These are phyloP conservation scores for Rhinogobius similis DNA, from an alignment of 2,113 vertebrate genomes.

Conservation along the genomic window DNA sequence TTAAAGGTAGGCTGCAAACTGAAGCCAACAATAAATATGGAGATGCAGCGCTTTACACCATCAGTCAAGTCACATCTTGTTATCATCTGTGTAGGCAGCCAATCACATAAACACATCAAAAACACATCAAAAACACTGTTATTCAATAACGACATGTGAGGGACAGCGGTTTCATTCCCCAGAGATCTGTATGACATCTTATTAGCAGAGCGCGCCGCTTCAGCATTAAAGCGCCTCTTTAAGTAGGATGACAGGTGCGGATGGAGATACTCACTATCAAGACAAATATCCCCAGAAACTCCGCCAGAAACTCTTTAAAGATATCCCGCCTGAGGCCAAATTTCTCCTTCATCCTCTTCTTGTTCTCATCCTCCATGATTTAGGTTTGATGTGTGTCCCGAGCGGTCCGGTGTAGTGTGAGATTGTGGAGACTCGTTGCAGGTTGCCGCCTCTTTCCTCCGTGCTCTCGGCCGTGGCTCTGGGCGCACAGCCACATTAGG, in stretches of 20 bases:
- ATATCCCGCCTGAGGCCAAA: conserved; percentile 83
- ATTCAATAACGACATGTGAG: conserved; percentile 51
- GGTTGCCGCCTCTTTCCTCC: conserved; percentile 67
- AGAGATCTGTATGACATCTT: conserved; percentile 53
- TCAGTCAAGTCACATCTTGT: conserved; percentile 35
- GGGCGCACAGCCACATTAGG: conserved; percentile 34
- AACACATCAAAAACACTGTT: conserved; percentile 50
- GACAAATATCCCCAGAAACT: conserved; percentile 92
- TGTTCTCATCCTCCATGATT: conserved; percentile 74
- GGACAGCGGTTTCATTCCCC: conserved; percentile 23
- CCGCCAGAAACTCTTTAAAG: conserved; percentile 88
- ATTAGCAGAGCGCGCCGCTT: conserved; percentile 48
- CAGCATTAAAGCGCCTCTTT: conserved; percentile 56
- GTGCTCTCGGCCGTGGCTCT: conserved; percentile 21
- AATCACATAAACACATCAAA: conserved; percentile 52
- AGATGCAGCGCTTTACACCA: conserved; percentile 8
- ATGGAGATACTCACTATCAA: conserved; percentile 90
- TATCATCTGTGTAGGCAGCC: conserved; percentile 19
- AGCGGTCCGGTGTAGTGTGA: conserved; percentile 43
- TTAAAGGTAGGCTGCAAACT: not conserved
- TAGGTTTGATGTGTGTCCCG: conserved; percentile 53
- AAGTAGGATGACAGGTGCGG: conserved; percentile 63
- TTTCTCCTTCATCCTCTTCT: conserved; percentile 80
- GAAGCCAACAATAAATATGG: not conserved
- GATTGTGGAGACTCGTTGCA: conserved; percentile 24